Evolutionary conservation across 2,797 vertebrate species (phyloP), one percentile per base, ranked within the genome.

Genomic region (Ceryle rudis): DNA sequence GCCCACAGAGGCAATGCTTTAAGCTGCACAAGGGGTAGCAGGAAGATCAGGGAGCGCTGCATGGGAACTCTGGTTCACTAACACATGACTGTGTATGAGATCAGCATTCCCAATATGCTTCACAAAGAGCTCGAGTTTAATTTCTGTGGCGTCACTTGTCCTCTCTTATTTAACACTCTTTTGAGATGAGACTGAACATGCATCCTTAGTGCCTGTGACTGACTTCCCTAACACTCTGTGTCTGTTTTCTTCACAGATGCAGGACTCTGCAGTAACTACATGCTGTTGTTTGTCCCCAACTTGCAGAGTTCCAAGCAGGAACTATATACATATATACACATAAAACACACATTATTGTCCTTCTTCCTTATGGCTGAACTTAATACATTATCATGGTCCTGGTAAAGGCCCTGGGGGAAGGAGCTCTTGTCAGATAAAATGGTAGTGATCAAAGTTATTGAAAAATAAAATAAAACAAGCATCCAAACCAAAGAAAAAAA

Each of bases 131-230:
- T 89, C 20, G 25, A 44, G 73, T 67, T 82, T 57, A 7, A 46
- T 79, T 96, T 71, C 41, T 73, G 33, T 64, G 39, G 49, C 39
- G 73, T 28, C 4, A 2, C 44, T 93, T 85, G 31, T 87, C 72
- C 81, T 86, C 65, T 81, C 49, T 57, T 42, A 62, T 46, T 84
- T 73, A 89, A 70, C 55, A 89, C 86, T 89, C 71, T 79, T 96
- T 44, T 35, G 33, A 0, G 47, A 66, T 72, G 60, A 86, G 39
- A 39, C n/a, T 80, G 55, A 93, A 44, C 28, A 37, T 37, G 19
- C 22, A 33, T 41, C 60, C 70, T 74, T 62, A 35, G 46, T 3
- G n/a, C 41, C 60, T 65, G 19, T 31, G n/a, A 66, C 33, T 69
- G 71, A 58, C 61, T 82, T 73, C 21, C 46, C 51, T 11, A 58